Conservation (phyloP, 2,888 invertebrate species). For the Heliconius erato region DNA sequence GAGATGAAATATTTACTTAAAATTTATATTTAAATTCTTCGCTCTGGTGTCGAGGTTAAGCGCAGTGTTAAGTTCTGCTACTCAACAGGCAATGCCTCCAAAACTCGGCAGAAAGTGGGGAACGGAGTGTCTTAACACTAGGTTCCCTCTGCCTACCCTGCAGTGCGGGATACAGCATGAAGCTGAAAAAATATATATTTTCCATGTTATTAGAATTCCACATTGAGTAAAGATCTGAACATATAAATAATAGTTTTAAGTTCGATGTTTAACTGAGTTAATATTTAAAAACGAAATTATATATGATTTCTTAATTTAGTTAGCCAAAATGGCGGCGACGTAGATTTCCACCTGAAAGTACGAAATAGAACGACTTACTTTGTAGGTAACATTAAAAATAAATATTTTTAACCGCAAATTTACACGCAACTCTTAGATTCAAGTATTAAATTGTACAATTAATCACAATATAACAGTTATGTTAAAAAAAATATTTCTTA, state of each 20-base stretch:
- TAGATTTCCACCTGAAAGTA: not conserved
- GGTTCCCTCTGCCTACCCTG: too few species aligned
- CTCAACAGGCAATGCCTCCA: too few species aligned
- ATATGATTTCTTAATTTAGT: not conserved
- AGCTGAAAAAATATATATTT: not conserved
- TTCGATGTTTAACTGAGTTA: not conserved
- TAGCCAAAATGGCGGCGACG: not conserved
- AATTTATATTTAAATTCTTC: too few species aligned
- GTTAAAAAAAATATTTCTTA: not conserved
- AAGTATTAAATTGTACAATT: not conserved
- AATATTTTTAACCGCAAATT: not conserved
- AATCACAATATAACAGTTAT: not conserved
- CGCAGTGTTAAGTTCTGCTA: too few species aligned
- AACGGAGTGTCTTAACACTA: too few species aligned
- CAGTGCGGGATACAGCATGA: too few species aligned
- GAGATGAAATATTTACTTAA: too few species aligned
- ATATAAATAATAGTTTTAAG: not conserved
- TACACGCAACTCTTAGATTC: not conserved
- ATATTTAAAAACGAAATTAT: not conserved
- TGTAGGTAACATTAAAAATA: not conserved
- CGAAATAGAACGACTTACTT: not conserved
- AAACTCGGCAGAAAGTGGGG: too few species aligned
- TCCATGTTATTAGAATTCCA: not conserved
- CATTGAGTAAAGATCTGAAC: not conserved
- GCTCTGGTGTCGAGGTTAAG: too few species aligned